These are phyloP conservation scores for Drosophila lacertosa DNA, from an alignment of 1,140 invertebrate species.

Conservation along the genomic window DNA sequence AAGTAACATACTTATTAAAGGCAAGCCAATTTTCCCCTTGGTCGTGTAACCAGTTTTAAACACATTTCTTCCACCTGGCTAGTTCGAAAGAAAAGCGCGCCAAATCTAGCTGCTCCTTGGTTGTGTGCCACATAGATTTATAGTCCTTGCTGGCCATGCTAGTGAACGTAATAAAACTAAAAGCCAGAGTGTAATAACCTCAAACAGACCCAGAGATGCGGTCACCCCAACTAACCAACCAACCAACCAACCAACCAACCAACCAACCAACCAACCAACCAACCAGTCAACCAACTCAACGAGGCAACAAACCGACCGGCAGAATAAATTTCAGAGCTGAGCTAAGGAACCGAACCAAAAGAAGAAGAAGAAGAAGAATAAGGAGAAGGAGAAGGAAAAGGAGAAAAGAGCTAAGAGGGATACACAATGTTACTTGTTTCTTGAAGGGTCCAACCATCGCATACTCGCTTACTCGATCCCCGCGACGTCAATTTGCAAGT, in stretches of 20 bases:
- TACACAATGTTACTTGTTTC: conserved; percentile 28
- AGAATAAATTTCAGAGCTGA: conserved; percentile 35
- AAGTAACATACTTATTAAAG: too few species aligned
- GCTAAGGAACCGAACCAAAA: not conserved
- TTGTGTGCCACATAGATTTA: conserved; percentile 3
- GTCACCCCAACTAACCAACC: conserved; percentile 16
- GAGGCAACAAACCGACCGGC: conserved; percentile 18
- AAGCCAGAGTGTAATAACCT: conserved; percentile 65
- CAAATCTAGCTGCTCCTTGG: conserved; percentile 2
- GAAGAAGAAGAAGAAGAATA: not conserved
- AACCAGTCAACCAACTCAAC: not conserved
- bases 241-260: conserved; percentile 6
- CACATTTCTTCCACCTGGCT: not conserved
- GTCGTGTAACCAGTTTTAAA: not conserved
- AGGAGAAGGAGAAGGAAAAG: not conserved
- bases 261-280: conserved; percentile 1
- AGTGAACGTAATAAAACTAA: conserved; percentile 4
- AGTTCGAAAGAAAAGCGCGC: conserved; percentile 12
- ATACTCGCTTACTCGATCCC: conserved; percentile 48
- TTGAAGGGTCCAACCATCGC: conserved; percentile 51
- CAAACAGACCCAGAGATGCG: conserved; percentile 49
- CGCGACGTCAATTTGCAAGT: conserved; percentile 68
- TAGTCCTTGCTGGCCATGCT: conserved; percentile 27
- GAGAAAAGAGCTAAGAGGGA: conserved; percentile 13
- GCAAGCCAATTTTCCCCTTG: too few species aligned